Conservation (phyloP, 1,140 invertebrate species). For the Philaenus spumarius region DNA sequence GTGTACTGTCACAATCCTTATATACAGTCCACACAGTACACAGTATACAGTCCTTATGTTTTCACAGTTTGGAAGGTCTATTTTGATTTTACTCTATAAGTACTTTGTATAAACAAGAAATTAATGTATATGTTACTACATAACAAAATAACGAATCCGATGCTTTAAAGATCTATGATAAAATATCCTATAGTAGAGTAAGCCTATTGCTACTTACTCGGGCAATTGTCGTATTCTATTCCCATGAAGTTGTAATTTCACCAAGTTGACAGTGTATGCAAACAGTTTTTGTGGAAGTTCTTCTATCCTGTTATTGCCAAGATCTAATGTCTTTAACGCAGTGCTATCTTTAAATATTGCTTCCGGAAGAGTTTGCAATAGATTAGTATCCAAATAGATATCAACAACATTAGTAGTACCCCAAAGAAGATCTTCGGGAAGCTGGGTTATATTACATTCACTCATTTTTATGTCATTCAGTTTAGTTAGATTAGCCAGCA, state of each 20-base stretch:
- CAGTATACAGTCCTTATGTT: too few species aligned
- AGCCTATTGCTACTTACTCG: slow-evolving; percentile 49
- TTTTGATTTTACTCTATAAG: too few species aligned
- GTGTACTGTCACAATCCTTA: too few species aligned
- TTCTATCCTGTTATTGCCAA: slow-evolving; percentile 46
- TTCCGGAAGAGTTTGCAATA: slow-evolving; percentile 44
- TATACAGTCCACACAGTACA: too few species aligned
- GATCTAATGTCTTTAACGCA: slow-evolving; percentile 45
- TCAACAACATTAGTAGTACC: slow-evolving; percentile 46
- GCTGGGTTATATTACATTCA: slow-evolving; percentile 40
- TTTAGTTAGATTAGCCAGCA: slow-evolving; percentile 48
- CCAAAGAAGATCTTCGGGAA: slow-evolving; percentile 51
- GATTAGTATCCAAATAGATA: slow-evolving; percentile 49
- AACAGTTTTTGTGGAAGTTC: slow-evolving; percentile 16
- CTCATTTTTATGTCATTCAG: slow-evolving; percentile 45
- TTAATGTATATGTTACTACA: too few species aligned
- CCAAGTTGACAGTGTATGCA: neutral
- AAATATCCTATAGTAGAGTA: too few species aligned
- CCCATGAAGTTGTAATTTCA: slow-evolving; percentile 1
- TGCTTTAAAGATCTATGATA: too few species aligned
- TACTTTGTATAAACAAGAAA: too few species aligned
- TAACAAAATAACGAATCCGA: too few species aligned
- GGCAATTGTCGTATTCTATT: slow-evolving; percentile 29
- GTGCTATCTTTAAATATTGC: slow-evolving; percentile 49
- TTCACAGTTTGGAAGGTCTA: too few species aligned